Conservation (phyloP, 2,888 invertebrate species). For the Muschampia plurimacula region DNA sequence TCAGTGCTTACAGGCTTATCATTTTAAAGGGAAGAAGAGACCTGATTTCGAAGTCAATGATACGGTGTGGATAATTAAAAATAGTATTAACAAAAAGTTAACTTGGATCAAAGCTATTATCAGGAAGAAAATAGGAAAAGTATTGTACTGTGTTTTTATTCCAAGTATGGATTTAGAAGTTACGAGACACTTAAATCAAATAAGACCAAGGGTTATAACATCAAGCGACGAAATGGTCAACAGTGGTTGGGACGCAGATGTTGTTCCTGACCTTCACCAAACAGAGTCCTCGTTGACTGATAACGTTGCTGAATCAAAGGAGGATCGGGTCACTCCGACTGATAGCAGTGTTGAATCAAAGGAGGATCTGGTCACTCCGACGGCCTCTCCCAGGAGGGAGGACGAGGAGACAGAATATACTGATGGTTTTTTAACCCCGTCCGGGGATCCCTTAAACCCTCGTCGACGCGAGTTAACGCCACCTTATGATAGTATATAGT, state of each 20-base stretch:
- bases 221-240: not conserved
- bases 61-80: not conserved
- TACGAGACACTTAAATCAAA: not conserved
- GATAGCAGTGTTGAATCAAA: no score
- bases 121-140: not conserved
- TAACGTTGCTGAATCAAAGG: not conserved
- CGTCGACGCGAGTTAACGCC: not conserved
- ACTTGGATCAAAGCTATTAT: not conserved
- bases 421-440: not conserved
- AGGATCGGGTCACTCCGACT: no score
- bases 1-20: slow-evolving; percentile 25
- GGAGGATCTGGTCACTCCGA: not conserved
- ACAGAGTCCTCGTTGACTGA: not conserved
- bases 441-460: not conserved
- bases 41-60: not conserved
- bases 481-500: not conserved
- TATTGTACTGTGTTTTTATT: not conserved
- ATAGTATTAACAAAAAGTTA: slow-evolving; percentile 1
- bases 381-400: not conserved
- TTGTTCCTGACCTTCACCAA: not conserved
- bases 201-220: not conserved
- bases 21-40: not conserved
- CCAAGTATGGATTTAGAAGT: not conserved
- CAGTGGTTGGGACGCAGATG: not conserved
- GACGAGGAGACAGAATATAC: not conserved